Evolutionary conservation across 2,113 vertebrate genomes (phyloP).

Genomic region (Thomomys bottae): DNA sequence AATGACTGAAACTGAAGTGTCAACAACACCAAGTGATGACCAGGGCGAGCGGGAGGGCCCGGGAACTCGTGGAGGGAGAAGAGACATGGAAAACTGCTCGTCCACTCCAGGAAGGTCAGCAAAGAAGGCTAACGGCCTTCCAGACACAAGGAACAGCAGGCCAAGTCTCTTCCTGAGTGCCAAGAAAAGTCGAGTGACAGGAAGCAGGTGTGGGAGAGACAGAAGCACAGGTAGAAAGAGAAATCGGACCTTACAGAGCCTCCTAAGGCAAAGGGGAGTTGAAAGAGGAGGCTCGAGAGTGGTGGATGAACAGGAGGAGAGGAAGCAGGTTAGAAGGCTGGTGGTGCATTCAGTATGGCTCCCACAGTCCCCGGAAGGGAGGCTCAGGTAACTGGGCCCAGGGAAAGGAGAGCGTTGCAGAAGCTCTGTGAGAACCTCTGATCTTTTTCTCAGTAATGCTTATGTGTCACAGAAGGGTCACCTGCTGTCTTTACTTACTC

Average conservation of each 20-base stretch:
- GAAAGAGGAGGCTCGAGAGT: not conserved
- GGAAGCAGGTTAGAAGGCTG: too few species aligned
- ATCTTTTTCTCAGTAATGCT: too few species aligned
- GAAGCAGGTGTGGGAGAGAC: not conserved
- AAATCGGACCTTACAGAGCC: too few species aligned
- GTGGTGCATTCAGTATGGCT: not conserved
- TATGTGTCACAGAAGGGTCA: not conserved
- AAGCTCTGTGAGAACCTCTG: too few species aligned
- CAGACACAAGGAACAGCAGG: not conserved
- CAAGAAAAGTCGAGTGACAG: not conserved
- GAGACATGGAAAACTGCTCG: not conserved
- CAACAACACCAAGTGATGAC: not conserved
- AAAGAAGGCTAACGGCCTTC: not conserved
- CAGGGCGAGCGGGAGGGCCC: not conserved
- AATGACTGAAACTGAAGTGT: not conserved
- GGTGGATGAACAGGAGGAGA: not conserved
- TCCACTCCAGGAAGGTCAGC: not conserved
- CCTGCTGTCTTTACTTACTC: not conserved
- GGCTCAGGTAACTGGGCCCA: not conserved
- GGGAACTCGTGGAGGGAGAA: not conserved
- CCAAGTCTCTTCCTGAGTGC: not conserved
- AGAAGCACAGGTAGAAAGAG: not conserved
- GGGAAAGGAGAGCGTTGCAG: not conserved
- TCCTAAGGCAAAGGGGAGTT: not conserved
- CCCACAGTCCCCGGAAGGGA: not conserved